A percentile compares a stretch with the other conserved stretches of the same genome.
These are phyloP conservation scores for Andricus quercusramuli DNA, from an alignment of 2,888 invertebrate species.

Conservation along the genomic window DNA sequence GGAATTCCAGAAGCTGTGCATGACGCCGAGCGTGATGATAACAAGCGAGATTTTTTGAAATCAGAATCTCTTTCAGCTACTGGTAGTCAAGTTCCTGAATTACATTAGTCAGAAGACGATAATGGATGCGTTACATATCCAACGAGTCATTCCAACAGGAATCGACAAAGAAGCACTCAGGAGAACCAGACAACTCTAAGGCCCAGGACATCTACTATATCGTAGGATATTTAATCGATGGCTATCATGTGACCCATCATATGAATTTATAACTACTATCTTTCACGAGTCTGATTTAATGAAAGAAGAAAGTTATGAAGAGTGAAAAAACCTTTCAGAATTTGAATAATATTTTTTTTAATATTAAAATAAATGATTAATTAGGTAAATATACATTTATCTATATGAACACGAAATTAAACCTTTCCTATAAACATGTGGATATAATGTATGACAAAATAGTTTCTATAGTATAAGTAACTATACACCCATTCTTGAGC, in stretches of 20 bases:
- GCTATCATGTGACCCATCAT: slow-evolving; percentile 18
- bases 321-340: not conserved
- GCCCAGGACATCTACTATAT: not conserved
- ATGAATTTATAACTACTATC: slow-evolving; percentile 27
- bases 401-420: too few species aligned
- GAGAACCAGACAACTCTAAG: slow-evolving; percentile 8
- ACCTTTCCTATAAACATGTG: too few species aligned
- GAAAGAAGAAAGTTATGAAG: slow-evolving; percentile 16
- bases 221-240: slow-evolving; percentile 15
- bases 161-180: slow-evolving; percentile 15
- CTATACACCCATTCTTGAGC: too few species aligned
- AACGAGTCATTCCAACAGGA: slow-evolving; percentile 10
- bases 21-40: slow-evolving; percentile 21
- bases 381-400: not conserved
- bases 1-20: slow-evolving; percentile 34
- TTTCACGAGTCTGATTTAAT: slow-evolving; percentile 1
- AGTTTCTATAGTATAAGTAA: too few species aligned
- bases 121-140: slow-evolving; percentile 30
- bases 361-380: not conserved
- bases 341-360: not conserved
- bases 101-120: slow-evolving; percentile 32
- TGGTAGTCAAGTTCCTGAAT: slow-evolving; percentile 26
- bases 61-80: slow-evolving; percentile 30
- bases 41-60: slow-evolving; percentile 18
- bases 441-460: too few species aligned